A percentile compares a stretch with the other conserved stretches of the same genome.
Evolutionary conservation across 2,113 vertebrate genomes (phyloP).

Genomic region (Muscicapa adusta): DNA sequence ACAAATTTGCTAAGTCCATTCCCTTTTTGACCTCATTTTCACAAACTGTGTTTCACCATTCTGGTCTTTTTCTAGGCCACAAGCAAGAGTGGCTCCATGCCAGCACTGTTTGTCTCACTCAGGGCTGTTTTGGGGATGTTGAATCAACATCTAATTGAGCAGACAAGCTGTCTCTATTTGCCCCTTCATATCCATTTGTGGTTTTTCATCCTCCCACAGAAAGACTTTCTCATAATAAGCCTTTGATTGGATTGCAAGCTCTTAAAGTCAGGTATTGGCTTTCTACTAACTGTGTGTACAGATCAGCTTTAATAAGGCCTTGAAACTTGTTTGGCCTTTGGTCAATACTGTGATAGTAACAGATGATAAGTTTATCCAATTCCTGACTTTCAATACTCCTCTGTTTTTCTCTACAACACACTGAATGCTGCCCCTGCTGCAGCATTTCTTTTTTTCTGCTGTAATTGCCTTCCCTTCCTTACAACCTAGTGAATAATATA

Average conservation of each 20-base stretch:
- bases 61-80: neutral
- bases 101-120: slow-evolving; percentile 11
- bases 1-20: neutral
- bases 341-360: slow-evolving; percentile 3
- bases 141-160: slow-evolving; percentile 55
- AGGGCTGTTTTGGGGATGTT: neutral
- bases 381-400: slow-evolving; percentile 4
- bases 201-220: neutral
- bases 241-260: slow-evolving; percentile 44
- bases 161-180: slow-evolving; percentile 60
- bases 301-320: slow-evolving; percentile 20
- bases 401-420: neutral
- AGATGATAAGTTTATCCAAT: neutral
- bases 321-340: slow-evolving; percentile 18
- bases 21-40: neutral
- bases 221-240: slow-evolving; percentile 29
- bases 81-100: neutral
- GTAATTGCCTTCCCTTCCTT: slow-evolving; percentile 59
- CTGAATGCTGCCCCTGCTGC: neutral
- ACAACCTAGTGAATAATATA: slow-evolving; percentile 65
- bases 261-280: slow-evolving; percentile 37
- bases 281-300: slow-evolving; percentile 9
- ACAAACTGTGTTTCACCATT: neutral
- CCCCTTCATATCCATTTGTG: slow-evolving; percentile 38
- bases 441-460: slow-evolving; percentile 22